Conservation (phyloP, 2,888 invertebrate species). For the Orthosia gracilis region DNA sequence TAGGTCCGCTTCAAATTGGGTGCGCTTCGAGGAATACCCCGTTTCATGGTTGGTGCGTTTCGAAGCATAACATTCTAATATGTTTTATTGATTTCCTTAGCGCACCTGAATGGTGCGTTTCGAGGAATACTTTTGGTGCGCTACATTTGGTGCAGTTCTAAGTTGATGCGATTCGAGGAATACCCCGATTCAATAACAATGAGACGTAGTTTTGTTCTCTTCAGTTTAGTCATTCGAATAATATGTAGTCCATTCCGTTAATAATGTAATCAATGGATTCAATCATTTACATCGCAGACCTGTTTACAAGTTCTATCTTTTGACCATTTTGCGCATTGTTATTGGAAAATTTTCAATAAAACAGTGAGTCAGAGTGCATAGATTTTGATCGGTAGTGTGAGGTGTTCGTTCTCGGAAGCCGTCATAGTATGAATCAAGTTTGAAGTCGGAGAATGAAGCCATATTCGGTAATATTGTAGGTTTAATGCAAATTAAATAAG, state of each 20-base stretch:
- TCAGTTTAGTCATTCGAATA: background rate
- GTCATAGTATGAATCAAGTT: slow-evolving; percentile 51
- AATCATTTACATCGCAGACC: slow-evolving; percentile 11
- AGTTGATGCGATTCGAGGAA: too few relatives aligned
- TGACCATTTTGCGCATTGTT: slow-evolving; percentile 15
- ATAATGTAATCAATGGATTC: background rate
- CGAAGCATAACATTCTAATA: too few relatives aligned
- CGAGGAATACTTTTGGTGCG: too few relatives aligned
- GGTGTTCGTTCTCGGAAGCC: slow-evolving; percentile 44
- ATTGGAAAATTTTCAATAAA: slow-evolving; percentile 28
- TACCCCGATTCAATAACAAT: background rate
- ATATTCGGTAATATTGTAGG: slow-evolving; percentile 54
- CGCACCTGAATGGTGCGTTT: too few relatives aligned
- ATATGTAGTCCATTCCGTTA: slow-evolving; percentile 15
- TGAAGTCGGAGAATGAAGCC: slow-evolving; percentile 10
- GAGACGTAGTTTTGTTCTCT: background rate
- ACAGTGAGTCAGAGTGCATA: slow-evolving; percentile 47
- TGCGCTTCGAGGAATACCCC: too few relatives aligned
- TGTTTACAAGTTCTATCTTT: slow-evolving; percentile 18
- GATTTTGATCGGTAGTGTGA: slow-evolving; percentile 12
- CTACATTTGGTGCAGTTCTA: too few relatives aligned
- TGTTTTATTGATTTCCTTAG: too few relatives aligned
- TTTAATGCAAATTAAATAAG: background rate
- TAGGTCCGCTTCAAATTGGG: too few relatives aligned
- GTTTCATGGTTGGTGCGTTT: too few relatives aligned